A percentile compares a stretch with the other conserved stretches of the same genome.
These are phyloP conservation scores for Xestia rhomboidea DNA, from an alignment of 2,888 invertebrate species.

Conservation along the genomic window DNA sequence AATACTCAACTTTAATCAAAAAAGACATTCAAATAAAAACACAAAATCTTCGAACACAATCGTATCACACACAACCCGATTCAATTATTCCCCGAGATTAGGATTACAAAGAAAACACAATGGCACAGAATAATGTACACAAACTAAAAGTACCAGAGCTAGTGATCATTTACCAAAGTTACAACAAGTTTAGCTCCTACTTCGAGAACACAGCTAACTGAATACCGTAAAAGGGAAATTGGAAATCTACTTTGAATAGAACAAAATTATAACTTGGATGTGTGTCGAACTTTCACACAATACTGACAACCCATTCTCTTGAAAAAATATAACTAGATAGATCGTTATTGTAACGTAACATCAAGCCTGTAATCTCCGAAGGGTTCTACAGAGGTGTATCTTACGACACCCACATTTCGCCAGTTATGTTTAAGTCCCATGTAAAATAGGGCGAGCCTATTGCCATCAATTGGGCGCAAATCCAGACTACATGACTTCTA, in stretches of 20 bases:
- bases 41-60: too few species aligned
- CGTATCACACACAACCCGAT: not conserved
- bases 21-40: too few species aligned
- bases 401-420: too few species aligned
- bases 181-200: slow-evolving; percentile 19
- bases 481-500: too few species aligned
- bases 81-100: slow-evolving; percentile 21
- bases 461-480: too few species aligned
- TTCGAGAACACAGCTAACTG: slow-evolving; percentile 1
- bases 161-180: slow-evolving; percentile 32
- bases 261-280: slow-evolving; percentile 29
- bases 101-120: slow-evolving; percentile 14
- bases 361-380: too few species aligned
- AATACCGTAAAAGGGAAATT: slow-evolving; percentile 36
- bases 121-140: slow-evolving; percentile 15
- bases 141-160: slow-evolving; percentile 13
- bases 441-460: too few species aligned
- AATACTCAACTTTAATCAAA: too few species aligned
- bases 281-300: not conserved
- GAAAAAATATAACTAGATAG: not conserved
- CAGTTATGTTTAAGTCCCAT: too few species aligned
- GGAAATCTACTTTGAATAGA: slow-evolving; percentile 18
- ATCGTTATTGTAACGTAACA: not conserved
- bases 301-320: not conserved
- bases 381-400: too few species aligned